Conservation (phyloP, 2,888 invertebrate genomes). For the Scaptomyza cyrtandrae region DNA sequence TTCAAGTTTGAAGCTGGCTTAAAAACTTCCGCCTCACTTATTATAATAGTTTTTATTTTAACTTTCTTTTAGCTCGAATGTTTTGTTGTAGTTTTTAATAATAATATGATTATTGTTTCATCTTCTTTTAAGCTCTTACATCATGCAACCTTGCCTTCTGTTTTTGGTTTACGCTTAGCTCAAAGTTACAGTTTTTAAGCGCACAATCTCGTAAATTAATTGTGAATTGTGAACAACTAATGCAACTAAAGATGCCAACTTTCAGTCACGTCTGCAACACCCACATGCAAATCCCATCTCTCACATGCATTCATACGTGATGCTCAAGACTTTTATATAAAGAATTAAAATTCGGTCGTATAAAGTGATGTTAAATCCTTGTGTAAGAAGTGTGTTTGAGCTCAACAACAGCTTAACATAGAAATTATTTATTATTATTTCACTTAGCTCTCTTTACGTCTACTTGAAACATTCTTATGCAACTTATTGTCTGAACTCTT, state of each 20-base stretch:
- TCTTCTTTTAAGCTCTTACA: constrained; percentile 10
- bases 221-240: constrained; percentile 34
- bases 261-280: constrained; percentile 60
- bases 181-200: constrained; percentile 47
- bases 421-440: no score
- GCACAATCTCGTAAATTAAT: constrained; percentile 47
- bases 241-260: constrained; percentile 48
- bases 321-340: not conserved
- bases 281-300: constrained; percentile 24
- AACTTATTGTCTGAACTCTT: not conserved
- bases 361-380: not conserved
- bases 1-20: constrained; percentile 23
- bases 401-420: no score
- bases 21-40: constrained; percentile 51
- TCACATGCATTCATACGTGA: not conserved
- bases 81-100: constrained; percentile 24
- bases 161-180: not conserved
- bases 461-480: not conserved
- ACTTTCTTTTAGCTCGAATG: not conserved
- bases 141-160: not conserved
- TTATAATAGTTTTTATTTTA: constrained; percentile 40
- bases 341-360: not conserved
- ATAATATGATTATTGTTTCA: constrained; percentile 47
- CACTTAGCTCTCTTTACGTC: not conserved
- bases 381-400: no score